phyloP scores from a whole-genome alignment of 37 sponge, comb jelly and placozoan genomes.

The Dysidea cf. avara region DNA sequence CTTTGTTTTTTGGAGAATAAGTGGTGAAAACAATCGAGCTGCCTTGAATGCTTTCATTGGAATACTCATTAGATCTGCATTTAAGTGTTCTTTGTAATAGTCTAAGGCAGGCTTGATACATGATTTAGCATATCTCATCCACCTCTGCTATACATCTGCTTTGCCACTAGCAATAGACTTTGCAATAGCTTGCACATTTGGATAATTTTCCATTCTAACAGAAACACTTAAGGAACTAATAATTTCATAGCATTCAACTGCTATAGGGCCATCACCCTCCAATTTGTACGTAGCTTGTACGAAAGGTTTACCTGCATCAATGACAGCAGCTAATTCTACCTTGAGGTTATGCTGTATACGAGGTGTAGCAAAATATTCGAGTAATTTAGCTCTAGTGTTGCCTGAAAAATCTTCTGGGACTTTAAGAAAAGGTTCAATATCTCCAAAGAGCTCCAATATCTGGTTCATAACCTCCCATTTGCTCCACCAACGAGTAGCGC shows the following conservation, averaged over 20 bases:
- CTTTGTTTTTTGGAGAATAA: no score
- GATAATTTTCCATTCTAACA: background rate
- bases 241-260: conserved; percentile 11
- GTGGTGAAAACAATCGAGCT: conserved; percentile 18
- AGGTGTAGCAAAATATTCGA: conserved; percentile 2
- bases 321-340: conserved; percentile 9
- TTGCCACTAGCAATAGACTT: background rate
- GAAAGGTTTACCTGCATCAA: background rate
- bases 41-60: conserved; percentile 31
- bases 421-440: conserved; percentile 14
- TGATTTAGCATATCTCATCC: background rate
- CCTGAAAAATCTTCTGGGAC: background rate
- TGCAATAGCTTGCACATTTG: conserved; percentile 6
- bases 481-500: conserved; percentile 13
- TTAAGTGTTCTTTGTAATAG: background rate
- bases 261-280: no score
- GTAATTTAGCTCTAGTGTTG: conserved; percentile 9
- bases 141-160: background rate
- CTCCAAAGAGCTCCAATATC: conserved; percentile 2
- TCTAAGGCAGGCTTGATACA: conserved; percentile 8
- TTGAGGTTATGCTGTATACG: background rate
- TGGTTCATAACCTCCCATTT: conserved; percentile 15
- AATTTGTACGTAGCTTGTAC: no score
- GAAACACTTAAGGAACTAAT: background rate
- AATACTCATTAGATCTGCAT: background rate